A percentile compares a stretch with the other conserved stretches of the same genome.
Conservation (phyloP, 2,888 invertebrate genomes). For the Eristalis tenax region DNA sequence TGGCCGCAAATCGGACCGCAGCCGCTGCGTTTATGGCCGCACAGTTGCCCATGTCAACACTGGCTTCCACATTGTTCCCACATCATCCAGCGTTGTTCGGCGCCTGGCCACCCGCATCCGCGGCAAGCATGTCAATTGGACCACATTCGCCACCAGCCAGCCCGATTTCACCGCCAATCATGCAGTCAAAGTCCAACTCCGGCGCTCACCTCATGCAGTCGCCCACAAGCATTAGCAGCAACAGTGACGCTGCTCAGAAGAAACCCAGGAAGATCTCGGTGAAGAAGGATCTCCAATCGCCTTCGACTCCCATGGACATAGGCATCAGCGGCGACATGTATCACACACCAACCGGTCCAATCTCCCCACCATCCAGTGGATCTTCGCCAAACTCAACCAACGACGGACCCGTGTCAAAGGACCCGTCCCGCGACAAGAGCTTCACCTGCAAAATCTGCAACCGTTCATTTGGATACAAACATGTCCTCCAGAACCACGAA, state of each 20-base stretch:
- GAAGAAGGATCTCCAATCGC: slow-evolving; percentile 79
- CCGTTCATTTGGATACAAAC: slow-evolving; percentile 95
- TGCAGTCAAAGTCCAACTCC: slow-evolving; percentile 51
- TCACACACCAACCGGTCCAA: slow-evolving; percentile 79
- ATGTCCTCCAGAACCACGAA: slow-evolving; percentile 96
- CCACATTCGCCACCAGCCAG: slow-evolving; percentile 80
- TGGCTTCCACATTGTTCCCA: slow-evolving; percentile 79
- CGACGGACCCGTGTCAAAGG: slow-evolving; percentile 78
- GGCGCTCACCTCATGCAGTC: slow-evolving; percentile 58
- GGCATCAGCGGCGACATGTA: slow-evolving; percentile 78
- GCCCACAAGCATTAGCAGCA: slow-evolving; percentile 65
- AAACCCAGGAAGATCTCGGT: slow-evolving; percentile 78
- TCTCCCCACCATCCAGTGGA: slow-evolving; percentile 83
- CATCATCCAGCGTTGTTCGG: slow-evolving; percentile 80
- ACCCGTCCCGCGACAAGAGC: slow-evolving; percentile 88
- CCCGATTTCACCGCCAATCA: slow-evolving; percentile 77
- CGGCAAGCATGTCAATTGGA: slow-evolving; percentile 65
- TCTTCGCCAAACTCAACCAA: slow-evolving; percentile 82
- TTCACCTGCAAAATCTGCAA: slow-evolving; percentile 95
- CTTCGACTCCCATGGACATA: slow-evolving; percentile 76
- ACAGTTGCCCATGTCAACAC: slow-evolving; percentile 79
- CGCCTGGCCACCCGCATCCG: slow-evolving; percentile 77
- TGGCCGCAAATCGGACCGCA: slow-evolving; percentile 80
- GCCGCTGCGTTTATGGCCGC: slow-evolving; percentile 80
- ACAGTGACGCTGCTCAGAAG: slow-evolving; percentile 72